phyloP scores from a whole-genome alignment of 2,797 vertebrate genomes.

The Morelia viridis region DNA sequence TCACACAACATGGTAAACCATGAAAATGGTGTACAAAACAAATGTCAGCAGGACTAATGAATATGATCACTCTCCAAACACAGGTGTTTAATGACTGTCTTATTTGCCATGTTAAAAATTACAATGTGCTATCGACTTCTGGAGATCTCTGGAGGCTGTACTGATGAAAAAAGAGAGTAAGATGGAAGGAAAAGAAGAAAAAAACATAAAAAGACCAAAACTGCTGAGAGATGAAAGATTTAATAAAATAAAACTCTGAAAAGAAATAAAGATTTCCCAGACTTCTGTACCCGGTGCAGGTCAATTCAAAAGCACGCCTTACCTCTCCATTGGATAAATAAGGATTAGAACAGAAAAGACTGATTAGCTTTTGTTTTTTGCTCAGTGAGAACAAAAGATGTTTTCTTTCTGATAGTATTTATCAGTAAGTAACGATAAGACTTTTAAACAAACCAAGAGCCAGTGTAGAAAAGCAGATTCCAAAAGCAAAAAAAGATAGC shows the following conservation, averaged over 20 bases:
- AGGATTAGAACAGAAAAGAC: constrained; percentile 21
- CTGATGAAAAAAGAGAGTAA: constrained; percentile 11
- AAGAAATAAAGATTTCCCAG: constrained; percentile 8
- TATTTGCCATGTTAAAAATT: not conserved
- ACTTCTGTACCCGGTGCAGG: constrained; percentile 4
- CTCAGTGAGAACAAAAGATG: constrained; percentile 17
- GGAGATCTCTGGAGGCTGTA: not conserved
- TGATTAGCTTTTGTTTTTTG: constrained; percentile 8
- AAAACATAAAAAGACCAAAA: not conserved
- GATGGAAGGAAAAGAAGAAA: constrained; percentile 1
- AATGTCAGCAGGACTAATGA: not conserved
- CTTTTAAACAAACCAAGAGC: constrained; percentile 7
- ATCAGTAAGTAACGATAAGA: constrained; percentile 27
- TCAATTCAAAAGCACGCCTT: constrained; percentile 28
- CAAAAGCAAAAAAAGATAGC: not conserved
- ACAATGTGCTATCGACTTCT: not conserved
- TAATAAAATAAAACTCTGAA: constrained; percentile 9
- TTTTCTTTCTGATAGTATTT: constrained; percentile 33
- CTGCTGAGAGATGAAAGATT: not conserved
- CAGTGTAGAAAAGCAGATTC: not conserved
- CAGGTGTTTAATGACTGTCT: not conserved
- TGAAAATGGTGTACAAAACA: not conserved
- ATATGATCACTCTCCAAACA: not conserved
- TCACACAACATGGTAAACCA: not conserved
- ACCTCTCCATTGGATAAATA: constrained; percentile 26